These are phyloP conservation scores for Chlorodrepanis virens DNA, from an alignment of 2,113 vertebrate genomes.

Conservation along the genomic window DNA sequence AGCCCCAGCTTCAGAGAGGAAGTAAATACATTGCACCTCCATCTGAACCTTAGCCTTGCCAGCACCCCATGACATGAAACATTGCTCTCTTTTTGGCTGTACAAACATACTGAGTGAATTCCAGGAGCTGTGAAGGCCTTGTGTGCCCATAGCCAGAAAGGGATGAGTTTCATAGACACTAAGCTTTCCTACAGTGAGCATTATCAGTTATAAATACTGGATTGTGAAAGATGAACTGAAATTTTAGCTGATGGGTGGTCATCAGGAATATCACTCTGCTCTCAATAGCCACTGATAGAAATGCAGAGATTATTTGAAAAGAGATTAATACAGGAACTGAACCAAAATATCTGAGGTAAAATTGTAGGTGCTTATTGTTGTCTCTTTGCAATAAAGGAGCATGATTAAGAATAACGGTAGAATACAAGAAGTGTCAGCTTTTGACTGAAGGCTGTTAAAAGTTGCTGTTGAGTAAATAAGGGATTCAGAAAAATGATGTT, in stretches of 20 bases:
- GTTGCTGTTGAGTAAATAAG: neutral
- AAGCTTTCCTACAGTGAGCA: neutral
- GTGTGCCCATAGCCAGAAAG: neutral
- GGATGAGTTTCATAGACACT: neutral
- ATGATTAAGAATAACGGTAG: neutral
- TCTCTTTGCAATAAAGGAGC: neutral
- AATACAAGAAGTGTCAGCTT: neutral
- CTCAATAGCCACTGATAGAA: neutral
- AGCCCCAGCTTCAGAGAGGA: neutral
- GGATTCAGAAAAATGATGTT: neutral
- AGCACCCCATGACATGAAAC: neutral
- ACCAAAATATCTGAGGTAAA: neutral
- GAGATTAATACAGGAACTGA: neutral
- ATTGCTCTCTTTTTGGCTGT: neutral
- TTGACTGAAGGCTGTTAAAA: neutral
- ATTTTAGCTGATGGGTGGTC: neutral
- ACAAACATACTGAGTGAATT: neutral
- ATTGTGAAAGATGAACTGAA: neutral
- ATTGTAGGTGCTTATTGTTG: constrained; percentile 7
- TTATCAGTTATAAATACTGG: neutral
- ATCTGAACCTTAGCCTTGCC: neutral
- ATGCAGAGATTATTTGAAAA: neutral
- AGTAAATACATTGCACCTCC: neutral
- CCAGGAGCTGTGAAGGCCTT: neutral
- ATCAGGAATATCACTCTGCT: neutral